Evolutionary conservation across 2,888 invertebrate genomes (phyloP), one percentile per base, ranked within the genome.

Genomic region (Drosophila anomelani): DNA sequence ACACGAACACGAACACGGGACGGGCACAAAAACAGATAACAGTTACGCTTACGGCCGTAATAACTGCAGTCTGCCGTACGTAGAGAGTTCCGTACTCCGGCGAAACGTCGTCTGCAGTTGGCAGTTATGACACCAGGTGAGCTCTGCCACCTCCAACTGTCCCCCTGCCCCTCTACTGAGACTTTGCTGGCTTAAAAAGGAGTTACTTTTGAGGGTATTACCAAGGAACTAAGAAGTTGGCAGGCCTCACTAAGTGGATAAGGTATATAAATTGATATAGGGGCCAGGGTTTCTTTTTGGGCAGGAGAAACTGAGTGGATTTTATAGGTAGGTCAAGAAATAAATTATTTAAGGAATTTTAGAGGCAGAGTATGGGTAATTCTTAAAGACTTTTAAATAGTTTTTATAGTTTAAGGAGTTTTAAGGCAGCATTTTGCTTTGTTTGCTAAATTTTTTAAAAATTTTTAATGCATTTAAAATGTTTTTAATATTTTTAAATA

Each of bases 11-110:
- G 68, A 60, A 47, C 26, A 47, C 26, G 29, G 47, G 29, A 77
- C 70, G 59, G 39, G 55, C 36, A 20, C 68, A 47, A 49, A 70
- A 60, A 66, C 67, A 85, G 86, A 88, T 84, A 84, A 88, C 82
- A 76, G 85, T 82, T 88, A 88, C 82, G 88, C 88, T 88, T 83
- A 83, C 79, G 81, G 79, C 62, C 84, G 72, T 84, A 88, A 88
- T 88, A 84, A 84, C 84, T 84, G 88, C 86, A 83, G 75, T 69
- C 69, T 64, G 66, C 49, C 55, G 41, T 55, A 46, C 68, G 53
- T 23, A 23, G 47, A 49, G 67, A 56, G 67, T 38, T 38, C 60
- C 39, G 78, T 49, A 70, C 70, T 66, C 53, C 39, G 53, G 68
- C 46, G 44, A 61, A 61, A 55, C 67, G 46, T 41, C 60, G 51